Base-by-base conservation (phyloP, 2,888 invertebrate genomes). In the Allophyes oxyacanthae region DNA sequence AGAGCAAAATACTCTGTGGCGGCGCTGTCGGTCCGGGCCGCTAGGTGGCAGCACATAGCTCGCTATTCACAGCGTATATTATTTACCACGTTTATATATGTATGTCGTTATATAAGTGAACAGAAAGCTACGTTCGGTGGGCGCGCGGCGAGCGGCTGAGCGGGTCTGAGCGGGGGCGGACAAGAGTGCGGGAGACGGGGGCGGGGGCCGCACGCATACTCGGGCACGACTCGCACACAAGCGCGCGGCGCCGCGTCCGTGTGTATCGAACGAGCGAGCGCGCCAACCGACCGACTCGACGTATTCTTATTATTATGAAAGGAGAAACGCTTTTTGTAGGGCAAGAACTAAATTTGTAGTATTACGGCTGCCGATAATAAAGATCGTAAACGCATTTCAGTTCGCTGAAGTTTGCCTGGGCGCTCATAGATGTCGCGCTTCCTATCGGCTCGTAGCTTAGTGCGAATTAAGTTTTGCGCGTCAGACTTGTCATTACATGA, bases 261-360 rank as follows among this genome's bases (percentile, higher is more conserved):
- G 88, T 88, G 80, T 90, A 91, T 89, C 90, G 89, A 91, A 86
- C 91, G 87, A 90, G 86, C 89, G 88, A 88, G 87, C 90, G 89
- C 88, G 90, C 89, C 89, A 87, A 84, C 88, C 90, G 87, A 86
- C 87, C 90, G 91, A 92, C 92, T 92, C 92, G 89, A 87, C 94
- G 94, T 95, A 95, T 95, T 95, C 95, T 95, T 93, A 95, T 95
- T 94, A 94, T 93, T 91, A 93, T 89, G 93, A 94, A 92, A 94
- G 92, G 92, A 94, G 93, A 94, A 94, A 94, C 93, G 94, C 90
- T 94, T 94, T 94, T 94, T 94, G 94, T 94, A 92, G 94, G 94
- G 91, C 94, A 93, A 91, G 90, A 93, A 92, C 93, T 94, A 94
- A 93, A 93, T 93, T 91, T 92, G 93, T 91, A 86, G 91, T 91